Base-by-base conservation (phyloP, 2,113 vertebrate species). In the Paracanthobrama guichenoti region DNA sequence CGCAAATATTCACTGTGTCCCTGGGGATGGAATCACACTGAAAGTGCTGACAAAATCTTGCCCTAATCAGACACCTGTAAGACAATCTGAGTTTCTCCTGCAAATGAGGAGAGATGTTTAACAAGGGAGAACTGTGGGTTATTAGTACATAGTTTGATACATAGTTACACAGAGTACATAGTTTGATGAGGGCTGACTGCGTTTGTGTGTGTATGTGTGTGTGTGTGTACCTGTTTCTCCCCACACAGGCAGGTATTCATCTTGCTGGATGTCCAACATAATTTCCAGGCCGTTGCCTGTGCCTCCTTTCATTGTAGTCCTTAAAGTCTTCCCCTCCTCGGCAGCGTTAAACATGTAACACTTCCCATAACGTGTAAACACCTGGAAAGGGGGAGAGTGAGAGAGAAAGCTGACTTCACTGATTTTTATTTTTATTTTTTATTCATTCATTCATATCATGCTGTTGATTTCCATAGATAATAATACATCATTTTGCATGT, bases 301-400 rank as follows among this genome's bases (percentile, higher is more conserved):
- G 4, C 98, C 98, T 26, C 98, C 98, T 89, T 99, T 99, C 92
- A 99, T 96, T 0, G 97, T 99, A 85, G 97, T 99, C 87, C 97
- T 96, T 72, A 98, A 95, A 76, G 95, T 95, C 85, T 96, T 95
- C 57, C 98, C 98, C 60, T 99, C 97, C 91, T 98, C 96, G 69
- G 95, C 97, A 75, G 97, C 97, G 88, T 99, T 99, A 91, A 99
- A 99, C 96, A 97, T 97, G 94, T 99, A 99, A 92, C 98, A 99
- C 92, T 99, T 99, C 85, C 98, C 98, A 28, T 99, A 99, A 87
- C 97, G 96, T 91, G 98, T 99, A 95, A 98, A 99, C 90, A 99
- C 97, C 98, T 99, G 92, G 76, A 92, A 64, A 90, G 64, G 88
- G 48, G 50, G 84, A 90, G 0, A 50, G 42, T 20, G 53, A 55